Base-by-base conservation (phyloP, 2,797 vertebrate genomes). In the Tiaroga cobitis region DNA sequence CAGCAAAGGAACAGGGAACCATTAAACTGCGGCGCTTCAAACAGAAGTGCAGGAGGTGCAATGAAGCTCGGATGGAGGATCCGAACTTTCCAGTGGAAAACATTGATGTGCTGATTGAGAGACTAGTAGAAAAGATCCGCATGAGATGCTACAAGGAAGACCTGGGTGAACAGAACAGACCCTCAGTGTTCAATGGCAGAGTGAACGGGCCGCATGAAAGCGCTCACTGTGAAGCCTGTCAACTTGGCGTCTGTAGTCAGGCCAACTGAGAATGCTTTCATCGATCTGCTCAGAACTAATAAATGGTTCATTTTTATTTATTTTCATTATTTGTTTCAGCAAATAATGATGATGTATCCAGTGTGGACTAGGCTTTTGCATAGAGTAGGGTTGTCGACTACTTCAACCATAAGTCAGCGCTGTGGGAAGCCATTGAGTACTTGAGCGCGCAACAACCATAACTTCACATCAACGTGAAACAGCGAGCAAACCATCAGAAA, bases 171-270 rank as follows among this genome's bases (percentile, higher is more conserved):
- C 6, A 0, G 0, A 3, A 39, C 0, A 73, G 5, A 21, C 0
- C 8, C 1, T 83, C 54, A 2, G 3, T 2, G 8, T 46, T 46
- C 4, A 2, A 29, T 2, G 87, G 81, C 37, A 81, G 78, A 0
- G 90, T 93, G 15, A 86, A 91, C 0, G 93, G 83, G 32, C 94
- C 94, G 0, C 95, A 95, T 70, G 93, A 95, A 90, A 90, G 70
- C 0, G 0, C 0, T 2, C 93, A 94, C 21, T 95, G 95, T 87
- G 93, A 95, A 87, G 94, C 84, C 73, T 91, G 91, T 65, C 21
- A 0, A 9, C 10, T 18, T 24, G 89, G 87, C 4, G 3, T 87
- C 13, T 95, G 94, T 72, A 75, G 5, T 2, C 3, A n/a, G 18
- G 90, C 90, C 54, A 67, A 0, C 13, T 82, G 29, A 70, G 39